Percentiles rank a stretch among this genome's conserved stretches.
These are phyloP conservation scores for Oncorhynchus gorbuscha DNA, from an alignment of 2,113 vertebrate genomes.

Conservation along the genomic window DNA sequence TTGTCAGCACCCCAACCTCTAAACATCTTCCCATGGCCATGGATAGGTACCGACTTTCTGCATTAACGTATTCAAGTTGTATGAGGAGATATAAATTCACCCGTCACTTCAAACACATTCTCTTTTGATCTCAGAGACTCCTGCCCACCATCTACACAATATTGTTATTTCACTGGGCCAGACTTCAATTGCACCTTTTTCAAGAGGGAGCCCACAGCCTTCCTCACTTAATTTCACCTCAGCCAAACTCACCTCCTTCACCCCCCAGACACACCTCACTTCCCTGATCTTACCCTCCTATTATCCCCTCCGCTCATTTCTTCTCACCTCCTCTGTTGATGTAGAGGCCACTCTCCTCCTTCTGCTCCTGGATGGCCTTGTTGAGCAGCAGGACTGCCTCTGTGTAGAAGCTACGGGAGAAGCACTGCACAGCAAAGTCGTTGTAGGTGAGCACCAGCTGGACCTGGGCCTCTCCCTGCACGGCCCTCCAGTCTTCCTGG, in stretches of 20 bases:
- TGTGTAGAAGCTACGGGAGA: slow-evolving; percentile 64
- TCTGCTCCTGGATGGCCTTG: slow-evolving; percentile 72
- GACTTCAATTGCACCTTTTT: neutral
- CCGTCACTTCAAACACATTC: neutral
- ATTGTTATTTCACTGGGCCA: neutral
- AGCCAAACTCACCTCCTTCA: neutral
- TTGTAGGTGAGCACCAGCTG: slow-evolving; percentile 82
- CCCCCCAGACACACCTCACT: neutral
- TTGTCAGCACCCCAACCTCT: too few relatives aligned
- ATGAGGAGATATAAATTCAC: neutral
- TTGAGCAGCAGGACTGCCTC: slow-evolving; percentile 76
- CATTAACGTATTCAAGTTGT: neutral
- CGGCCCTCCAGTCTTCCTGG: slow-evolving; percentile 1
- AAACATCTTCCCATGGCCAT: too few relatives aligned
- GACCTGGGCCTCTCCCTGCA: slow-evolving; percentile 54
- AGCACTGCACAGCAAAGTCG: slow-evolving; percentile 79
- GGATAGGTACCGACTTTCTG: neutral
- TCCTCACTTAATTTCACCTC: too few relatives aligned
- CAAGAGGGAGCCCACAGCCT: neutral
- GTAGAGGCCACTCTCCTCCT: slow-evolving; percentile 69
- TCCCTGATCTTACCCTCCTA: neutral
- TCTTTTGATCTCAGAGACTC: too few relatives aligned
- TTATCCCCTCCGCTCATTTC: neutral
- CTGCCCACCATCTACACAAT: too few relatives aligned
- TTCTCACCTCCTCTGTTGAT: slow-evolving; percentile 78